These are phyloP conservation scores for Spheniscus mendiculus DNA, from an alignment of 2,113 vertebrate species.

Conservation along the genomic window DNA sequence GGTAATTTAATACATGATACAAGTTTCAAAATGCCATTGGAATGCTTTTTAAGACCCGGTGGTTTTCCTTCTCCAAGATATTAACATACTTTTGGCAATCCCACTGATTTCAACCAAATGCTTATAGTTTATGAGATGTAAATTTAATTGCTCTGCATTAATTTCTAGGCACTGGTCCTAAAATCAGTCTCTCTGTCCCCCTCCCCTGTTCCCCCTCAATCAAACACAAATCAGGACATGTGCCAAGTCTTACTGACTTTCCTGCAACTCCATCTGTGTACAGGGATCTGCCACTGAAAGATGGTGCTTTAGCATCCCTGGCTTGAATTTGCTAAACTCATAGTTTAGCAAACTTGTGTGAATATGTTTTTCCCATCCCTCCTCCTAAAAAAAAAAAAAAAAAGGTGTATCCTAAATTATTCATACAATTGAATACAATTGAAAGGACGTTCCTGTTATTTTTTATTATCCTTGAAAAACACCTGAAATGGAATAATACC, in stretches of 20 bases:
- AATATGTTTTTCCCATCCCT: background rate
- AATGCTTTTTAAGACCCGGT: constrained; percentile 34
- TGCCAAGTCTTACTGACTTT: constrained; percentile 59
- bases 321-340: too few species aligned
- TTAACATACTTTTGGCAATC: constrained; percentile 57
- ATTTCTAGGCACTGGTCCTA: constrained; percentile 63
- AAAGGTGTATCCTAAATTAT: background rate
- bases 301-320: constrained; percentile 32
- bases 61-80: constrained; percentile 25
- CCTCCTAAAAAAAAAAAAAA: background rate
- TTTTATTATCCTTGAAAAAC: background rate
- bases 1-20: background rate
- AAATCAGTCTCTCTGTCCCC: constrained; percentile 56
- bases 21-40: background rate
- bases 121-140: constrained; percentile 65
- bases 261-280: constrained; percentile 55
- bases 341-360: constrained; percentile 18
- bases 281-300: constrained; percentile 52
- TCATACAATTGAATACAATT: background rate
- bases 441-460: background rate
- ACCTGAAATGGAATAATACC: background rate
- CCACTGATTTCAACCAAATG: constrained; percentile 56
- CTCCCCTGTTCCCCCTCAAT: constrained; percentile 44
- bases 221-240: constrained; percentile 58
- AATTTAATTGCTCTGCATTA: constrained; percentile 72